Evolutionary conservation across 2,113 vertebrate species (phyloP), one percentile per base, ranked within the genome.

Genomic region (Canis aureus): DNA sequence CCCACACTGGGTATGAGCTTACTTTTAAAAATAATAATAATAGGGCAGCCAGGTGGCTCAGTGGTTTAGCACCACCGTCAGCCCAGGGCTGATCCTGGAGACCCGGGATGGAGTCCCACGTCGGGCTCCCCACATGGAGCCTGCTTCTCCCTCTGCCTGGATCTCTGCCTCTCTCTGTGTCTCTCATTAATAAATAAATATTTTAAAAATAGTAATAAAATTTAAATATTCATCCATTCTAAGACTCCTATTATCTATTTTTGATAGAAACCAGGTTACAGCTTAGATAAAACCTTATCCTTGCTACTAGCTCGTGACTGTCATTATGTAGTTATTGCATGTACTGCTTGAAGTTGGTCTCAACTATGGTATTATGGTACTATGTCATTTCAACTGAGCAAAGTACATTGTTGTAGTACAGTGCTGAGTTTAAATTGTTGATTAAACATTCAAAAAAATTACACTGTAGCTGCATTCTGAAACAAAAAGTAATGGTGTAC

Each of bases 181-280:
- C 43, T 43, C 43, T 43, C 43, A 1, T 43, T 43, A 43, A 6
- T 43, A 43, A 43, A 43, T 43, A 43, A 43, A 43, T 43, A 43
- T 43, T 43, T 43, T 43, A 43, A 43, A 43, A 43, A 43, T 43
- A 43, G 5, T 43, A 49, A 76, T 76, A 49, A 93, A 93, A 95
- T 55, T 25, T 57, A 84, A 91, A 94, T 27, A 84, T n/a, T 89
- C 43, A 59, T 49, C 69, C 73, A 79, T 67, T 95, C 71, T 92
- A 60, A 96, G 69, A 66, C 59, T 76, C 66, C 20, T 73, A 93
- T 17, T 85, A 91, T 69, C 67, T 71, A 92, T 22, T 90, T 64
- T 92, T 43, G 49, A 91, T 1, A 95, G 49, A 95, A 94, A 69
- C 27, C 81, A 22, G 59, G 71, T 25, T 85, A 17, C 4, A 69